Evolutionary conservation across 1,140 invertebrate species (phyloP).

Genomic region (Bombus pascuorum): DNA sequence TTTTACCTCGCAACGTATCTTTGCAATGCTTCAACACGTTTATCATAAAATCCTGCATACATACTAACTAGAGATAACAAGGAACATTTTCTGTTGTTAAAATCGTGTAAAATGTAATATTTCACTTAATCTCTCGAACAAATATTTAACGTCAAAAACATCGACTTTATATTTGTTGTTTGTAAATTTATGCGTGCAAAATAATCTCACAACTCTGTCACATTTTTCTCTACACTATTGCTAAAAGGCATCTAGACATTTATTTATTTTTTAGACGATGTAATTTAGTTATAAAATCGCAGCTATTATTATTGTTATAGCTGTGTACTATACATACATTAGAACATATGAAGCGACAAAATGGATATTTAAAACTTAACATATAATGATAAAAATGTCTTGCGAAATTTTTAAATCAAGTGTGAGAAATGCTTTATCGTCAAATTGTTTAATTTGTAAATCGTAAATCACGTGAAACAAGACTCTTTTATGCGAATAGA

Average conservation of each 20-base stretch:
- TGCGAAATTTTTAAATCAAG: too few species aligned
- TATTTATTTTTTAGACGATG: not conserved
- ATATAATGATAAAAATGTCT: not conserved
- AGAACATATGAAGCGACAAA: too few species aligned
- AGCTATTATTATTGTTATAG: too few species aligned
- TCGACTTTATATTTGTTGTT: too few species aligned
- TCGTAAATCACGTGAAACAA: too few species aligned
- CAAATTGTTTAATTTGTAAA: not conserved
- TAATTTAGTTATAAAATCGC: too few species aligned
- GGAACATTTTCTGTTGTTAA: conserved; percentile 1
- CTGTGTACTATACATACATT: too few species aligned
- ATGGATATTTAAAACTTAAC: not conserved
- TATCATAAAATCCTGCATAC: not conserved
- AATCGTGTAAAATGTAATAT: not conserved
- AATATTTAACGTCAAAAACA: not conserved
- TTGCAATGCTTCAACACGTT: not conserved
- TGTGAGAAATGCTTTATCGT: not conserved
- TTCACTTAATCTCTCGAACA: not conserved
- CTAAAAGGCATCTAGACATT: not conserved
- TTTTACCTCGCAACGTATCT: not conserved
- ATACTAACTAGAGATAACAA: not conserved
- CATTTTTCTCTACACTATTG: not conserved
- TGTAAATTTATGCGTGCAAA: not conserved
- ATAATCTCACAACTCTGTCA: not conserved
- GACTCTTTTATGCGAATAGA: not conserved